phyloP scores from a whole-genome alignment of 1,140 invertebrate species.

The Homarus americanus region DNA sequence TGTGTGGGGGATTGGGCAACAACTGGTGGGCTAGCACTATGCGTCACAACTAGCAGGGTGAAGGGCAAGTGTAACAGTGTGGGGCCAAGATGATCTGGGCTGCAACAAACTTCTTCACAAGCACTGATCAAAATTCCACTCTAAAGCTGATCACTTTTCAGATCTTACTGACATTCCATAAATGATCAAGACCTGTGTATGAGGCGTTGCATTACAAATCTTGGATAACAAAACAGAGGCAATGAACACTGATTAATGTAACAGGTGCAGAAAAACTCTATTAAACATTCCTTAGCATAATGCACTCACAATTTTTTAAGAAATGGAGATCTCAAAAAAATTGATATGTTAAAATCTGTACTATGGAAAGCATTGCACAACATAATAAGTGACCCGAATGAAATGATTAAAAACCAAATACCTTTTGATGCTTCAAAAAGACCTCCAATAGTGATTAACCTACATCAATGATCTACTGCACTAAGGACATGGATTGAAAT shows the following conservation, averaged over 20 bases:
- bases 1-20: slow-evolving; percentile 49
- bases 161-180: neutral
- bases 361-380: slow-evolving; percentile 62
- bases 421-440: slow-evolving; percentile 65
- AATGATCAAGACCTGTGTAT: slow-evolving; percentile 7
- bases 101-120: slow-evolving; percentile 8
- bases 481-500: slow-evolving; percentile 43
- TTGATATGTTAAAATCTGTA: slow-evolving; percentile 41
- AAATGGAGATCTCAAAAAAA: slow-evolving; percentile 30
- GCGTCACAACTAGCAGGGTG: slow-evolving; percentile 54
- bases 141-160: neutral
- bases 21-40: slow-evolving; percentile 60
- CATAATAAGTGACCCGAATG: slow-evolving; percentile 21
- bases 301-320: slow-evolving; percentile 23
- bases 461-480: slow-evolving; percentile 42
- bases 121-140: neutral
- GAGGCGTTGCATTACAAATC: slow-evolving; percentile 20
- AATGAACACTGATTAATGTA: slow-evolving; percentile 58
- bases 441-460: slow-evolving; percentile 60
- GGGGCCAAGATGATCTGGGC: slow-evolving; percentile 10
- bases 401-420: slow-evolving; percentile 1
- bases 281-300: slow-evolving; percentile 63
- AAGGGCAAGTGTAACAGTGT: slow-evolving; percentile 45
- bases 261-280: slow-evolving; percentile 61
- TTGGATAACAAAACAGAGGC: slow-evolving; percentile 52